These are phyloP conservation scores for Drosophila nigromelanica DNA, from an alignment of 1,140 invertebrate genomes.

Conservation along the genomic window DNA sequence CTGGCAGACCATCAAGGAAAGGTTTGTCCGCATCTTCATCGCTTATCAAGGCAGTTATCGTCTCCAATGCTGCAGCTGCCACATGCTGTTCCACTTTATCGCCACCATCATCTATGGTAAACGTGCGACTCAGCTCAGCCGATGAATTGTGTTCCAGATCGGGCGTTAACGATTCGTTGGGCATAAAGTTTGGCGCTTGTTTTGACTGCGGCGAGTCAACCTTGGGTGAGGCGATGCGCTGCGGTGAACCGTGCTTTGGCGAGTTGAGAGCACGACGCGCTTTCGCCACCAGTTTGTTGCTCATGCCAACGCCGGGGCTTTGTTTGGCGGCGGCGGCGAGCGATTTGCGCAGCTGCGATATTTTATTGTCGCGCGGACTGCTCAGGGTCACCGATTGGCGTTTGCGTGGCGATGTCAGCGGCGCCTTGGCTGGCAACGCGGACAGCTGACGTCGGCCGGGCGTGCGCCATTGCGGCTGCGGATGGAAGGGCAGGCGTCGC, in stretches of 20 bases:
- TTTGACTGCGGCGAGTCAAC: not conserved
- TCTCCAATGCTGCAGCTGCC: not conserved
- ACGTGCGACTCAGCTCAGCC: constrained; percentile 56
- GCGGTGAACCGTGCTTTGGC: constrained; percentile 36
- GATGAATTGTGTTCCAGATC: not conserved
- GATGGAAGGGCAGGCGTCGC: constrained; percentile 53
- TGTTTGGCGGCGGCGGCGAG: constrained; percentile 45
- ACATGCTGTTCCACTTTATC: not conserved
- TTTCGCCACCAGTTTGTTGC: constrained; percentile 59
- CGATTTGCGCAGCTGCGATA: constrained; percentile 54
- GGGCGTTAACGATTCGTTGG: not conserved
- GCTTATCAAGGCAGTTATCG: constrained; percentile 1
- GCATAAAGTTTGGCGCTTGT: not conserved
- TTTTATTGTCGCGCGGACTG: constrained; percentile 56
- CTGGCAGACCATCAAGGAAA: not conserved
- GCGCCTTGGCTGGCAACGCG: not conserved
- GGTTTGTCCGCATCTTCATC: constrained; percentile 2
- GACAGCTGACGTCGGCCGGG: constrained; percentile 6
- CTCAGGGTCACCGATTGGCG: constrained; percentile 15
- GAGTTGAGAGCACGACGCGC: constrained; percentile 65
- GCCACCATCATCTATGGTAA: constrained; percentile 47
- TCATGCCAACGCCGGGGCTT: constrained; percentile 37
- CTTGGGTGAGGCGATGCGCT: constrained; percentile 11
- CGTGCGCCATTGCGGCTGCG: constrained; percentile 25
- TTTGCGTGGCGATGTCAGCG: constrained; percentile 49